These are phyloP conservation scores for Orgyia antiqua DNA, from an alignment of 2,888 invertebrate genomes.

Conservation along the genomic window DNA sequence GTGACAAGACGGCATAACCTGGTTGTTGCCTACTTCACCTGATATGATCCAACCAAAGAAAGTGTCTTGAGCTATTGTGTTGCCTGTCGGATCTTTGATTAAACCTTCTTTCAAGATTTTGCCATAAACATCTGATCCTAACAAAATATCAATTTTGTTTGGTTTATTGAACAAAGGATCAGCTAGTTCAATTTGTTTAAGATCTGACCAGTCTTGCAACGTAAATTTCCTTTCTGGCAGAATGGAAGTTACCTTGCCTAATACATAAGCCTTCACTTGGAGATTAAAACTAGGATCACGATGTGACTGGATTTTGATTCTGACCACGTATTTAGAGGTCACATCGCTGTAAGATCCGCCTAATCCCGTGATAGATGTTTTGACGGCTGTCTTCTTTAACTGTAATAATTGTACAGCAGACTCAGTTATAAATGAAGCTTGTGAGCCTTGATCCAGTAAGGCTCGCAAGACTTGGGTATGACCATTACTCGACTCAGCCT, in stretches of 20 bases:
- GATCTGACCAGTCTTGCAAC: background rate
- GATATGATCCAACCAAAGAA: slow-evolving; percentile 20
- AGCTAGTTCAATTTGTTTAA: background rate
- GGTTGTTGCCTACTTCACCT: slow-evolving; percentile 4
- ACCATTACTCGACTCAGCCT: background rate
- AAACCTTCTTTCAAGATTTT: slow-evolving; percentile 9
- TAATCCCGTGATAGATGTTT: background rate
- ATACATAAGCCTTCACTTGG: background rate
- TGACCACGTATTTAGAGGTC: background rate
- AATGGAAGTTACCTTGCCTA: background rate
- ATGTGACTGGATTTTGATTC: background rate
- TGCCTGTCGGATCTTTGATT: slow-evolving; percentile 6
- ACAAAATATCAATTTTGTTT: slow-evolving; percentile 1
- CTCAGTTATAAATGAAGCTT: slow-evolving; percentile 1
- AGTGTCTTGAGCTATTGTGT: slow-evolving; percentile 15
- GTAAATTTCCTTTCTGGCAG: slow-evolving; percentile 1
- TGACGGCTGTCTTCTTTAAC: background rate
- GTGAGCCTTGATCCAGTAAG: slow-evolving; percentile 2
- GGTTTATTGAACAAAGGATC: slow-evolving; percentile 1
- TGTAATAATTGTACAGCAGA: background rate
- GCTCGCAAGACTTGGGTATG: background rate
- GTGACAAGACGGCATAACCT: background rate
- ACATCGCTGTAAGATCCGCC: background rate
- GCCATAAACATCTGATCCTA: slow-evolving; percentile 3
- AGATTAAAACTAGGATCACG: background rate